Base-by-base conservation (phyloP, 2,888 invertebrate species). In the Herminia tarsipennalis region DNA sequence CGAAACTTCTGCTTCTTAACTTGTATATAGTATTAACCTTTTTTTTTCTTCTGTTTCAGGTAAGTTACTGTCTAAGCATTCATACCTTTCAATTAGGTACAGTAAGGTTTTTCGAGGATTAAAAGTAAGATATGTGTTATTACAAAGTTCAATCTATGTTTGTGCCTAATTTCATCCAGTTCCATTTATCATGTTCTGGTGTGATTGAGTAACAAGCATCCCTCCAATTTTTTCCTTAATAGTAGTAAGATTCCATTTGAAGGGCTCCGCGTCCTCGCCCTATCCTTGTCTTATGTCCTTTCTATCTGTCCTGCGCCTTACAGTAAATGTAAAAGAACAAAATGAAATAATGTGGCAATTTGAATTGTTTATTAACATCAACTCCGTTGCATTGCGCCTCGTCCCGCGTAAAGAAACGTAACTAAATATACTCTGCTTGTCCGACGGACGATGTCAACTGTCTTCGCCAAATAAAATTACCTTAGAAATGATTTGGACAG, bases 401-500 rank as follows among this genome's bases (percentile, higher is more conserved):
- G 24, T 10, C 17, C 21, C 36, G 32, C 42, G 48, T 41, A 34
- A 43, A 49, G 44, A 29, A 46, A 37, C 18, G 24, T 24, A 22
- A 49, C 30, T 9, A 37, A 52, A 64, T 57, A 49, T 37, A 66
- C 44, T 43, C 34, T 49, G 50, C 46, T 48, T 34, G 37, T 21
- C 17, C 25, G 37, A 14, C 53, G 16, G 34, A 29, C 29, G 37
- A 24, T 53, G 24, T 39, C 34, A 37, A 30, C 37, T 58, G 56
- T 59, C 56, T 41, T 32, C 12, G 16, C 8, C 51, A 59, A 65
- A 65, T 64, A 56, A 59, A 51, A 68, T 52, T 62, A 59, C 27
- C 40, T 43, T 42, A 51, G 29, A 49, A 56, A 67, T 64, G 58
- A 67, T 67, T 71, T 61, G 8, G 21, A 33, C 59, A 54, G 46